Percentiles rank a stretch among this genome's conserved stretches.
Conservation (phyloP, 64 coral and sea anemone genomes). For the Montipora cactus region DNA sequence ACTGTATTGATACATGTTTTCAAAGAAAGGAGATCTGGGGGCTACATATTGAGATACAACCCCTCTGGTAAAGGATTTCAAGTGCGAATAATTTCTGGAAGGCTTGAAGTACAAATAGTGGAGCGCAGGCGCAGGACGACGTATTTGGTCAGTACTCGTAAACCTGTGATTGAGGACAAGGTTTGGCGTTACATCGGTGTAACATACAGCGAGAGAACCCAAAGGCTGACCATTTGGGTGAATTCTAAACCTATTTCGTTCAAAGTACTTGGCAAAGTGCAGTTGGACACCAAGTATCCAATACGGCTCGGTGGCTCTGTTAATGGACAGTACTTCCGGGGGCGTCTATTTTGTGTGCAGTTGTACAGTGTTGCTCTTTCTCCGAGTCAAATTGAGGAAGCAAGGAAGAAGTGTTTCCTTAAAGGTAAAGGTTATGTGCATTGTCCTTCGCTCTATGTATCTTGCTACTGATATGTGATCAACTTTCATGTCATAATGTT, state of each 20-base stretch:
- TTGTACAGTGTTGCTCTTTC: constrained; percentile 69
- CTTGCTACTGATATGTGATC: no score
- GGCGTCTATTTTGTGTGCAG: constrained; percentile 77
- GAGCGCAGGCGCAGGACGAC: constrained; percentile 38
- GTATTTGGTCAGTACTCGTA: background rate
- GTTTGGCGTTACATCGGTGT: constrained; percentile 83
- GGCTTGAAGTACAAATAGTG: constrained; percentile 59
- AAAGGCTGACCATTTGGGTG: constrained; percentile 72
- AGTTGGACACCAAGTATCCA: constrained; percentile 59
- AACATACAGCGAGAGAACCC: constrained; percentile 64
- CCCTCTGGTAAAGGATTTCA: constrained; percentile 69
- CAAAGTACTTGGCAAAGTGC: constrained; percentile 56
- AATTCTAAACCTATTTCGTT: constrained; percentile 67
- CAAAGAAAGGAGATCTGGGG: constrained; percentile 41
- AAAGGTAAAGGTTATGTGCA: no score
- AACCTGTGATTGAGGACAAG: constrained; percentile 26
- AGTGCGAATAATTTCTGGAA: constrained; percentile 40
- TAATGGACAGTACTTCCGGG: constrained; percentile 57
- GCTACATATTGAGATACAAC: constrained; percentile 64
- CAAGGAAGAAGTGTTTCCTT: constrained; percentile 52
- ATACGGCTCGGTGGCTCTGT: constrained; percentile 65
- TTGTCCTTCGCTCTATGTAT: no score
- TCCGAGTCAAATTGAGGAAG: constrained; percentile 60
- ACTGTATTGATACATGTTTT: constrained; percentile 75
- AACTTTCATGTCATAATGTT: no score